These are phyloP conservation scores for Sarcophaga variegata DNA, from an alignment of 2,888 invertebrate species.

Conservation along the genomic window DNA sequence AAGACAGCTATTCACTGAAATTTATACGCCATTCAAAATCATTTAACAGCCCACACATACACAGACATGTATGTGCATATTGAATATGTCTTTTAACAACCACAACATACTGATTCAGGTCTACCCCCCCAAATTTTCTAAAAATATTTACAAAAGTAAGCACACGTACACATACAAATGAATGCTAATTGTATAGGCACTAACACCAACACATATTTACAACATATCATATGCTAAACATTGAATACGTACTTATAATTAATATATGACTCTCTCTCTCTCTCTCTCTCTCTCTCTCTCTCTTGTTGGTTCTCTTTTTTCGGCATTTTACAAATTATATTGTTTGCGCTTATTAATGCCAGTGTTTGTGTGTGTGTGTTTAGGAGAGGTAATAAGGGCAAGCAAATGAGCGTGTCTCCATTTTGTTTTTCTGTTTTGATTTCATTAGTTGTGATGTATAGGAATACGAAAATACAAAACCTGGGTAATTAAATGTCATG, in stretches of 20 bases:
- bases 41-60: not conserved
- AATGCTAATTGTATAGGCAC: no score
- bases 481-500: constrained; percentile 19
- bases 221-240: not conserved
- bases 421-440: constrained; percentile 34
- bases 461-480: constrained; percentile 1
- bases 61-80: not conserved
- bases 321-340: constrained; percentile 17
- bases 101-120: constrained; percentile 13
- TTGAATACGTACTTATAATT: constrained; percentile 1
- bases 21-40: constrained; percentile 17
- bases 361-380: not conserved
- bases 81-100: constrained; percentile 6
- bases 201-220: not conserved
- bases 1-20: not conserved
- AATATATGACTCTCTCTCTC: not conserved
- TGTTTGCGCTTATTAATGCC: constrained; percentile 23
- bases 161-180: not conserved
- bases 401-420: not conserved
- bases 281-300: not conserved
- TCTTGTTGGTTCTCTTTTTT: no score
- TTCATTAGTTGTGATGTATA: constrained; percentile 24
- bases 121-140: not conserved
- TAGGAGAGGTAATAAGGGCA: not conserved
- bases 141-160: constrained; percentile 11